These are phyloP conservation scores for Rutilus rutilus DNA, from an alignment of 2,113 vertebrate genomes.

Conservation along the genomic window DNA sequence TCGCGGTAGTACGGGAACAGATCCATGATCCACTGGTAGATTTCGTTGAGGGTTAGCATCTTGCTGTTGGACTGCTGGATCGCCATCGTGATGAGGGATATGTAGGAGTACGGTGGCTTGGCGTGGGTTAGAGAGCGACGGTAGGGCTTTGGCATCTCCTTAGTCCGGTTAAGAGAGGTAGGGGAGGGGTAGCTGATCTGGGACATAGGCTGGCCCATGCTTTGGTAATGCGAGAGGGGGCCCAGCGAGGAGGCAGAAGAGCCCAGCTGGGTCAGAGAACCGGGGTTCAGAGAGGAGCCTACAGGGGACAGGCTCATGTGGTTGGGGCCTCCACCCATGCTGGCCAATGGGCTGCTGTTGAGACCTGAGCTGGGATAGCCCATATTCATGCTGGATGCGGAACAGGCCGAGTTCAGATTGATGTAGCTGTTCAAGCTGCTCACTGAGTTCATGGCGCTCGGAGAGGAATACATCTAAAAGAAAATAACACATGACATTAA, in stretches of 20 bases:
- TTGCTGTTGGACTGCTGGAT: conserved; percentile 90
- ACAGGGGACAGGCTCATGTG: conserved; percentile 80
- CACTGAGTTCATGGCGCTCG: conserved; percentile 82
- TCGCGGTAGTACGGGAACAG: conserved; percentile 91
- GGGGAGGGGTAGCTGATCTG: conserved; percentile 78
- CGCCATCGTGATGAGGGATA: conserved; percentile 94
- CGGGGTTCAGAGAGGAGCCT: conserved; percentile 75
- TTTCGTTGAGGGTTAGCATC: conserved; percentile 92
- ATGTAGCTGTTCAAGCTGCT: conserved; percentile 89
- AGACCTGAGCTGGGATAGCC: conserved; percentile 74
- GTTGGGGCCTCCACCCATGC: conserved; percentile 73
- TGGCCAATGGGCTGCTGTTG: conserved; percentile 70
- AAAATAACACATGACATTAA: conserved; percentile 8
- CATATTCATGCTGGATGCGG: conserved; percentile 80
- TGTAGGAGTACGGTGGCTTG: conserved; percentile 91
- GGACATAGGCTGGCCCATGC: conserved; percentile 78
- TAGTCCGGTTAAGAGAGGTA: conserved; percentile 73
- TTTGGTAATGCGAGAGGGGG: conserved; percentile 80
- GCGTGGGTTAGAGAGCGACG: conserved; percentile 87
- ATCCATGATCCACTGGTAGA: conserved; percentile 97
- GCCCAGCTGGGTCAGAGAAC: conserved; percentile 75
- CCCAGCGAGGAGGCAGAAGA: conserved; percentile 72
- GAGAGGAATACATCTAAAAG: conserved; percentile 84
- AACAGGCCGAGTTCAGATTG: conserved; percentile 82
- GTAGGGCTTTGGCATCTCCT: conserved; percentile 84